Conservation (phyloP, 2,113 vertebrate species). For the Microtus ochrogaster region DNA sequence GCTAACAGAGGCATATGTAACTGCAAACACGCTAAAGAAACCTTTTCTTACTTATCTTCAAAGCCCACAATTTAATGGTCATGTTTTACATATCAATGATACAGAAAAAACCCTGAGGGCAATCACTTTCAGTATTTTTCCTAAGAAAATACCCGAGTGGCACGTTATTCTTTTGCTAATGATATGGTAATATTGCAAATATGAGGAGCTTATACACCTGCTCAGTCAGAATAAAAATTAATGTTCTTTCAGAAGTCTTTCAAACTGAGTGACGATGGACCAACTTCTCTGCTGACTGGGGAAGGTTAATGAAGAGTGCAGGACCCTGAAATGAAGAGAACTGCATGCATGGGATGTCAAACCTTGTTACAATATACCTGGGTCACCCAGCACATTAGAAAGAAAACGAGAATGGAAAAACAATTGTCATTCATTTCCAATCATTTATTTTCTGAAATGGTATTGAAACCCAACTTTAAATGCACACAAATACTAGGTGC, state of each 20-base stretch:
- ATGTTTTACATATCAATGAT: not conserved
- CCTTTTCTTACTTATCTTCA: not conserved
- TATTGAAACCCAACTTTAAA: slow-evolving; percentile 7
- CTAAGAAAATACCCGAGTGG: not conserved
- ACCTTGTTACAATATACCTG: slow-evolving; percentile 65
- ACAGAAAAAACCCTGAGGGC: not conserved
- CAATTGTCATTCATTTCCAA: slow-evolving; percentile 48
- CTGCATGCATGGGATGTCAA: slow-evolving; percentile 43
- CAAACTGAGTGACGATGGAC: slow-evolving; percentile 17
- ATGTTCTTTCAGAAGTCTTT: slow-evolving; percentile 8
- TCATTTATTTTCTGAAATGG: slow-evolving; percentile 50
- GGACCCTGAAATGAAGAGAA: slow-evolving; percentile 64
- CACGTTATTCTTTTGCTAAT: slow-evolving; percentile 29
- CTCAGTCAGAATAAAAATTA: slow-evolving; percentile 24
- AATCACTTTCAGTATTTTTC: not conserved
- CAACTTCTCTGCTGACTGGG: not conserved
- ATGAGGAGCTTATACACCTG: slow-evolving; percentile 13
- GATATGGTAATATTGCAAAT: slow-evolving; percentile 21
- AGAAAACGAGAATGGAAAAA: slow-evolving; percentile 39
- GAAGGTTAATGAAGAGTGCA: slow-evolving; percentile 55
- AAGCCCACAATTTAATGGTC: not conserved
- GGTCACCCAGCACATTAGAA: slow-evolving; percentile 43
- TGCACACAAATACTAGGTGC: not conserved
- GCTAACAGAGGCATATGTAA: not conserved
- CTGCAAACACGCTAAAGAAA: too few species aligned